phyloP scores from a whole-genome alignment of 92 coral and sea anemone genomes.

The Epizoanthus stellaris region DNA sequence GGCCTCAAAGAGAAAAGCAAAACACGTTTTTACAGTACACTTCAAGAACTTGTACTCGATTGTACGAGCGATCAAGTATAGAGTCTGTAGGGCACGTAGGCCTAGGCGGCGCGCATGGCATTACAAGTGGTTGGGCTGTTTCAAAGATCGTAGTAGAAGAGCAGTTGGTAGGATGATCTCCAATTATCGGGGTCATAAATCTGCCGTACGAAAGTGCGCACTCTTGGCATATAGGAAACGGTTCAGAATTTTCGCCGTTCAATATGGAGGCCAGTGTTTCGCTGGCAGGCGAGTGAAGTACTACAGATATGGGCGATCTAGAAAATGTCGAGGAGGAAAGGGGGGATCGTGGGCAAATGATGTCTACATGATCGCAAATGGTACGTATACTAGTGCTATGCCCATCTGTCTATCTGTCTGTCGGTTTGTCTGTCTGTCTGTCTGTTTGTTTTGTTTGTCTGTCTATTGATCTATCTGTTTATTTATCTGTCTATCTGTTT shows the following conservation, averaged over 20 bases:
- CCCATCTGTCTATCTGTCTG: too few species aligned
- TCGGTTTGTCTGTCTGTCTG: too few species aligned
- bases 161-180: constrained; percentile 57
- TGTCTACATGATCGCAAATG: constrained; percentile 32
- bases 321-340: constrained; percentile 26
- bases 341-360: constrained; percentile 29
- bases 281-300: constrained; percentile 2
- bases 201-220: constrained; percentile 73
- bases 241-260: constrained; percentile 33
- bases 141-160: constrained; percentile 61
- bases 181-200: constrained; percentile 47
- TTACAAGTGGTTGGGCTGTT: constrained; percentile 81
- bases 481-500: too few species aligned
- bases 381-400: constrained; percentile 6
- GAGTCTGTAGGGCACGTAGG: constrained; percentile 47
- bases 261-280: constrained; percentile 31
- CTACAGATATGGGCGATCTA: constrained; percentile 20
- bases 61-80: constrained; percentile 60
- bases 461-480: too few species aligned
- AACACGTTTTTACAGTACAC: constrained; percentile 49
- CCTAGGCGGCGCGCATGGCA: constrained; percentile 15
- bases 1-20: constrained; percentile 32
- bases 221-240: constrained; percentile 46
- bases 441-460: too few species aligned
- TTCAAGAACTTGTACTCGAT: constrained; percentile 57